phyloP scores from a whole-genome alignment of 2,888 invertebrate genomes.

The Synanthedon andrenaeformis region DNA sequence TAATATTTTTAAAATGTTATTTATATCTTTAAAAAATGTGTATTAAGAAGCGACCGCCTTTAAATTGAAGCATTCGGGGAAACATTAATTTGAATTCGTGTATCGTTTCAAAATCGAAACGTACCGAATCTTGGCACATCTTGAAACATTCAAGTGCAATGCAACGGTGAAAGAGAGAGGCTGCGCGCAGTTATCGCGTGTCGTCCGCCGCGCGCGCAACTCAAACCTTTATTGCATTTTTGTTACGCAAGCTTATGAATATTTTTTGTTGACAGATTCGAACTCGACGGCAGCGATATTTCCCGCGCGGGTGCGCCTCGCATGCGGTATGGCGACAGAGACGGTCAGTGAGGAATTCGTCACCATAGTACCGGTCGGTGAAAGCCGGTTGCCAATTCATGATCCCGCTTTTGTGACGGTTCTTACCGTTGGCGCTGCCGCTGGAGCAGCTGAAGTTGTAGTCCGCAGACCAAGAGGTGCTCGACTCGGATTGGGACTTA shows the following conservation, averaged over 20 bases:
- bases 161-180: constrained; percentile 61
- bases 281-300: constrained; percentile 34
- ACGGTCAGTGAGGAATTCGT: constrained; percentile 65
- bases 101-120: constrained; percentile 5
- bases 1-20: too few relatives aligned
- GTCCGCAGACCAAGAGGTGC: constrained; percentile 91
- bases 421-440: constrained; percentile 64
- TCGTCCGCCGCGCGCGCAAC: constrained; percentile 34
- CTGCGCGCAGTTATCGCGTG: constrained; percentile 38
- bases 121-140: constrained; percentile 31
- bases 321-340: constrained; percentile 62
- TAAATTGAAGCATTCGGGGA: too few relatives aligned
- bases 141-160: constrained; percentile 38
- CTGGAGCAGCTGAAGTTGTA: constrained; percentile 78
- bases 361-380: constrained; percentile 71
- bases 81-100: not conserved
- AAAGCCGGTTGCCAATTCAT: constrained; percentile 39
- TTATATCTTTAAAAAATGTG: too few relatives aligned
- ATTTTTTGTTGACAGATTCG: constrained; percentile 56
- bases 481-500: constrained; percentile 89
- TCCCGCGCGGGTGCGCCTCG: constrained; percentile 35
- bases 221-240: constrained; percentile 35
- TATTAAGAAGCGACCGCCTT: too few relatives aligned
- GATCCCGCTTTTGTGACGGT: constrained; percentile 71
- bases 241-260: constrained; percentile 49